Conservation (phyloP, 35 echinoderm and acorn worm genomes). For the Eucidaris tribuloides region DNA sequence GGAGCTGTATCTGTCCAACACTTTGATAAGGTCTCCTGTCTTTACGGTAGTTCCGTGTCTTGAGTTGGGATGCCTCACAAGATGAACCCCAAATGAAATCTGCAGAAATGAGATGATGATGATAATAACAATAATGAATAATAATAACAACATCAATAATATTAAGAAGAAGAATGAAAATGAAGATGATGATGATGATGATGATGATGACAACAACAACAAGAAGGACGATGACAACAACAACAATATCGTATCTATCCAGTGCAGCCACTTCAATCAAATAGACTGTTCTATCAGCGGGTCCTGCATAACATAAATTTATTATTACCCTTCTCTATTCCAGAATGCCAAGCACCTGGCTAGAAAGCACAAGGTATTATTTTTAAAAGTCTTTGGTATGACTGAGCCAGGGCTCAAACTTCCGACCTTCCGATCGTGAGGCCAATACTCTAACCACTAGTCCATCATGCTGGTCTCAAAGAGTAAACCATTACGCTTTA, state of each 20-base stretch:
- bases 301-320: no score
- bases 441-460: no score
- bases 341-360: no score
- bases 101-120: background rate
- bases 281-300: background rate
- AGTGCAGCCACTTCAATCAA: background rate
- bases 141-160: no score
- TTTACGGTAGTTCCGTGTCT: background rate
- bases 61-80: background rate
- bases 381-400: no score
- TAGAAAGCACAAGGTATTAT: no score
- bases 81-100: slow-evolving; percentile 14
- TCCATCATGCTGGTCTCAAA: no score
- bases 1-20: background rate
- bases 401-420: no score
- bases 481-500: no score
- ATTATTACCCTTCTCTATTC: no score
- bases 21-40: background rate
- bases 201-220: background rate
- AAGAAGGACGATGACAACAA: background rate
- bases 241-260: background rate
- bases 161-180: background rate
- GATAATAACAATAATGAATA: background rate
- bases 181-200: background rate
- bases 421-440: no score